Evolutionary conservation across 2,113 vertebrate species (phyloP).

Genomic region (Coptodon rendalli): DNA sequence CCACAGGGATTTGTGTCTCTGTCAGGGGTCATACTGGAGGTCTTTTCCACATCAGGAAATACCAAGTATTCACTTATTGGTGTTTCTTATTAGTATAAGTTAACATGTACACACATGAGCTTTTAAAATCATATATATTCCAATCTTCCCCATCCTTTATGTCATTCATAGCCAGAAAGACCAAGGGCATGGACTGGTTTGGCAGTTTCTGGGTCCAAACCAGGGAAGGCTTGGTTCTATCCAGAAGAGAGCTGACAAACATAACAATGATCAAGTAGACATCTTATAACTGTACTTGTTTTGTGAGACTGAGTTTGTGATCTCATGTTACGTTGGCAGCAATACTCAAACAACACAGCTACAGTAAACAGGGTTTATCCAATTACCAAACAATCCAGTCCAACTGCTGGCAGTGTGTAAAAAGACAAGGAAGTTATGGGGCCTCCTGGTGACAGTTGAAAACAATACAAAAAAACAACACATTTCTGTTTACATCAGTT

Average conservation of each 20-base stretch:
- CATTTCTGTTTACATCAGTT: neutral
- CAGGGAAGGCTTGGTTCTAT: neutral
- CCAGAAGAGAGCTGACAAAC: neutral
- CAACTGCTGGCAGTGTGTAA: neutral
- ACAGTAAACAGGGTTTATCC: neutral
- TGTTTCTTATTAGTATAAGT: neutral
- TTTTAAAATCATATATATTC: neutral
- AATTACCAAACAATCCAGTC: neutral
- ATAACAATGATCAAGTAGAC: neutral
- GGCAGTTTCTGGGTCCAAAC: neutral
- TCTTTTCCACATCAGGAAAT: neutral
- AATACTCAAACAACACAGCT: neutral
- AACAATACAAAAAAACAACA: fast-evolving
- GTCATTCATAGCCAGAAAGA: neutral
- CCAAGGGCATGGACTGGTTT: neutral
- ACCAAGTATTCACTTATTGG: neutral
- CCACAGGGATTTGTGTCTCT: neutral
- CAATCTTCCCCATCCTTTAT: neutral
- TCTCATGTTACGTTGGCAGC: neutral
- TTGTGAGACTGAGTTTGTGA: neutral
- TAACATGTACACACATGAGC: neutral
- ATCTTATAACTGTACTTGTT: neutral
- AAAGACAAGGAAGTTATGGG: neutral
- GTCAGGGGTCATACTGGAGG: neutral
- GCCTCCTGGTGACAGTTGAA: neutral